Evolutionary conservation across 2,797 vertebrate genomes (phyloP).

Genomic region (Etheostoma perlongum): DNA sequence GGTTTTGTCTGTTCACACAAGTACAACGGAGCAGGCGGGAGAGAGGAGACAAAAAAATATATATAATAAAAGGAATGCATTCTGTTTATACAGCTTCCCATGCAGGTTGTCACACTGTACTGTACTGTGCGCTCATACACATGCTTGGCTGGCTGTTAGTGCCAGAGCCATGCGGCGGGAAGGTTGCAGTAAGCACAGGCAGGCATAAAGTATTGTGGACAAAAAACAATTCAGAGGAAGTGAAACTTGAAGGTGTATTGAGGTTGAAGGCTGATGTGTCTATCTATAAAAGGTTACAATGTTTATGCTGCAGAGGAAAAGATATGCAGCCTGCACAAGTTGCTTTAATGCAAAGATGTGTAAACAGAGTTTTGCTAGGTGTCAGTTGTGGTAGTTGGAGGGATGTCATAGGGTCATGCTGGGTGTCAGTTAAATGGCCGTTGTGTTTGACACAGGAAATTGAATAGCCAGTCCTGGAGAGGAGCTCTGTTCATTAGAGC

Average conservation of each 20-base stretch:
- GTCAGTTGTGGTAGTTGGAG: conserved; percentile 37
- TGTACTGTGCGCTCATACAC: conserved; percentile 56
- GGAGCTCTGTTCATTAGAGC: conserved; percentile 46
- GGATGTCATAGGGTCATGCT: conserved; percentile 60
- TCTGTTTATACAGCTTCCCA: conserved; percentile 70
- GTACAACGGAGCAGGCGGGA: conserved; percentile 64
- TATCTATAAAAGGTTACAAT: conserved; percentile 21
- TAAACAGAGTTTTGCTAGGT: conserved; percentile 35
- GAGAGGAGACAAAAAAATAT: conserved; percentile 46
- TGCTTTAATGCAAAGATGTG: conserved; percentile 37
- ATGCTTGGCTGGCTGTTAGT: conserved; percentile 77
- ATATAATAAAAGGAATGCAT: conserved; percentile 53
- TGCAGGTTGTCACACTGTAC: conserved; percentile 67
- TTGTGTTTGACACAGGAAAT: conserved; percentile 48
- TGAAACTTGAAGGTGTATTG: conserved; percentile 11
- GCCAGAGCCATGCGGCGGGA: conserved; percentile 72
- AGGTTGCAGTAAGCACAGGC: conserved; percentile 64
- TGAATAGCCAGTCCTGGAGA: conserved; percentile 48
- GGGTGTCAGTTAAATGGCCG: conserved; percentile 56
- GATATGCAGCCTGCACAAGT: conserved; percentile 17
- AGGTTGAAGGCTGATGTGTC: conserved; percentile 10
- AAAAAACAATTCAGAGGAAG: conserved; percentile 39
- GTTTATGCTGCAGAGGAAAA: conserved; percentile 19
- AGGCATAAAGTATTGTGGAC: conserved; percentile 53
- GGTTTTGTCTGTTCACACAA: conserved; percentile 53